phyloP scores from a whole-genome alignment of 2,113 vertebrate genomes.

The Thunnus maccoyii region DNA sequence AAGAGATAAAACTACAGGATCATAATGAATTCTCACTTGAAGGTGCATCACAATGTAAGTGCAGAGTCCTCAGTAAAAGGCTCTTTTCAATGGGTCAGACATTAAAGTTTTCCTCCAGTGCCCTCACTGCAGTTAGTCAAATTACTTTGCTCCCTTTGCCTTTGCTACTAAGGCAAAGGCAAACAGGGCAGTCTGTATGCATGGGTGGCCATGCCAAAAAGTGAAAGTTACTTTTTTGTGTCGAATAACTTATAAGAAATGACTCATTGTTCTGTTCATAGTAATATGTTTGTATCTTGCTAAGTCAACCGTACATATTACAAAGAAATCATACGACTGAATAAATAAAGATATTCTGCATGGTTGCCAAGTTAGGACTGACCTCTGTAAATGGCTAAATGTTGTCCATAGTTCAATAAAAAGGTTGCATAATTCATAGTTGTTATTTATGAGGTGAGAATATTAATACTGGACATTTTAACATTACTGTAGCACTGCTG shows the following conservation, averaged over 20 bases:
- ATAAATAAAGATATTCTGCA: neutral
- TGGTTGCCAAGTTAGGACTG: constrained; percentile 8
- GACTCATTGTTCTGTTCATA: neutral
- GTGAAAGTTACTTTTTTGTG: constrained; percentile 10
- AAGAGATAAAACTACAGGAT: neutral
- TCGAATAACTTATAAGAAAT: constrained; percentile 18
- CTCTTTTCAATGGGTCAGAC: constrained; percentile 22
- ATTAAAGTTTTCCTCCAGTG: constrained; percentile 15
- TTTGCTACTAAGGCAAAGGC: constrained; percentile 30
- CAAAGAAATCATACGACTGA: neutral
- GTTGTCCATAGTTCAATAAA: too few species aligned
- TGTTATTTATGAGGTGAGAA: too few species aligned
- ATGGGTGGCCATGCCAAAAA: constrained; percentile 15
- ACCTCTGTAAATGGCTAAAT: neutral
- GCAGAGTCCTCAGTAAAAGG: constrained; percentile 7
- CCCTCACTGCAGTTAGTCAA: constrained; percentile 1
- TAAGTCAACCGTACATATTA: neutral
- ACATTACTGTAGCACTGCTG: too few species aligned
- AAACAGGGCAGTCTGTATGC: constrained; percentile 28
- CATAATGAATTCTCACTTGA: constrained; percentile 8
- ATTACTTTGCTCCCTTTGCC: constrained; percentile 3
- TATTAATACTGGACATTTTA: too few species aligned
- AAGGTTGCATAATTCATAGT: too few species aligned
- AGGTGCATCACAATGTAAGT: constrained; percentile 2
- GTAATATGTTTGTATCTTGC: neutral